phyloP scores from a whole-genome alignment of 2,113 vertebrate genomes.

The Uria aalge region DNA sequence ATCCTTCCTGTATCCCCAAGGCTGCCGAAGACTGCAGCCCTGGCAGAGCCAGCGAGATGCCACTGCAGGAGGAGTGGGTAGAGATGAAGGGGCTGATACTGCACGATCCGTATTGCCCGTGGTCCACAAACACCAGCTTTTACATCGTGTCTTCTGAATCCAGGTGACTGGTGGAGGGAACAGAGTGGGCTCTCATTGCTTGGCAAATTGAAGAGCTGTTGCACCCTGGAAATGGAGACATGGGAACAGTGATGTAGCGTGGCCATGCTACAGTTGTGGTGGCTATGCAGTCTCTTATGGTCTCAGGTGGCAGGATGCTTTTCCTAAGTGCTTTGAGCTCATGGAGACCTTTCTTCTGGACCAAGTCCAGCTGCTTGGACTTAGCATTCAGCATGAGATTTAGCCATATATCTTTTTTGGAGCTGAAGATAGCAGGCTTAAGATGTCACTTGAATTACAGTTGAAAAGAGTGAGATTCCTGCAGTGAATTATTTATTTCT shows the following conservation, averaged over 20 bases:
- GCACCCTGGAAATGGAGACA: background rate
- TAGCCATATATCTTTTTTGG: background rate
- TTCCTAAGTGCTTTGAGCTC: background rate
- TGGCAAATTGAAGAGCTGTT: background rate
- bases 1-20: background rate
- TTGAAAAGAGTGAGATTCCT: background rate
- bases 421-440: background rate
- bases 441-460: background rate
- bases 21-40: background rate
- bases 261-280: background rate
- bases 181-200: background rate
- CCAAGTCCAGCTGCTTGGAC: background rate
- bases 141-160: background rate
- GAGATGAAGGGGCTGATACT: background rate
- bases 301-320: background rate
- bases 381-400: background rate
- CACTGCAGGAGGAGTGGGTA: background rate
- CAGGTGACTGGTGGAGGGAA: rapidly evolving
- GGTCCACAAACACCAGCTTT: background rate
- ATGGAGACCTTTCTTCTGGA: background rate
- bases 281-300: background rate
- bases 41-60: background rate
- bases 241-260: background rate
- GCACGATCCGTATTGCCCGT: background rate
- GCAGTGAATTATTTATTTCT: background rate